Evolutionary conservation across 2,888 invertebrate species (phyloP).

Genomic region (Myopa tessellatipennis): DNA sequence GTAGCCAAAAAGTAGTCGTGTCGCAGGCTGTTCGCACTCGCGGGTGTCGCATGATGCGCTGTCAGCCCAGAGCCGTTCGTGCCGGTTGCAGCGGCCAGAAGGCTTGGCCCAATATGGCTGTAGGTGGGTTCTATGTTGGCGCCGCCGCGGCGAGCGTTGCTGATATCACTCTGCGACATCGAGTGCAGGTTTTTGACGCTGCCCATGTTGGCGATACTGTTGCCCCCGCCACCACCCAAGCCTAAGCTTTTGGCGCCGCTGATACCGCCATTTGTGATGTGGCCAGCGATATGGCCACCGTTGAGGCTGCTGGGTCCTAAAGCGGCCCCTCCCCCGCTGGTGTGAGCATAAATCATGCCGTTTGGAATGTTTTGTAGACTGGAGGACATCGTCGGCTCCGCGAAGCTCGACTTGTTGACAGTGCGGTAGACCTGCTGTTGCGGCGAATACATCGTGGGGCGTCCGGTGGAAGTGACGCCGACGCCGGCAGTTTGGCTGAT

Average conservation of each 20-base stretch:
- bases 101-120: slow-evolving; percentile 54
- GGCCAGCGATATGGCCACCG: slow-evolving; percentile 47
- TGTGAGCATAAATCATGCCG: slow-evolving; percentile 64
- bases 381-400: slow-evolving; percentile 67
- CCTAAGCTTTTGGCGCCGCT: slow-evolving; percentile 30
- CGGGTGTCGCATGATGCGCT: slow-evolving; percentile 64
- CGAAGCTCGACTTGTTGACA: slow-evolving; percentile 65
- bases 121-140: slow-evolving; percentile 50
- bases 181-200: slow-evolving; percentile 64
- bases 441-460: slow-evolving; percentile 63
- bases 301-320: slow-evolving; percentile 51
- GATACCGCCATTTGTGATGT: slow-evolving; percentile 52
- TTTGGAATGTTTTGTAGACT: slow-evolving; percentile 69
- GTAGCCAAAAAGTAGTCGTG: slow-evolving; percentile 64
- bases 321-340: slow-evolving; percentile 46
- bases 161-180: slow-evolving; percentile 66
- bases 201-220: slow-evolving; percentile 54
- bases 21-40: slow-evolving; percentile 60
- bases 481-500: slow-evolving; percentile 56
- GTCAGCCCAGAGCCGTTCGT: slow-evolving; percentile 57
- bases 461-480: slow-evolving; percentile 50
- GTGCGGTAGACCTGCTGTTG: slow-evolving; percentile 66
- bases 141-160: slow-evolving; percentile 55
- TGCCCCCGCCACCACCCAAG: slow-evolving; percentile 40
- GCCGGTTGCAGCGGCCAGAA: slow-evolving; percentile 46